Base-by-base conservation (phyloP, 2,888 invertebrate species). In the Anthoptus insignis region DNA sequence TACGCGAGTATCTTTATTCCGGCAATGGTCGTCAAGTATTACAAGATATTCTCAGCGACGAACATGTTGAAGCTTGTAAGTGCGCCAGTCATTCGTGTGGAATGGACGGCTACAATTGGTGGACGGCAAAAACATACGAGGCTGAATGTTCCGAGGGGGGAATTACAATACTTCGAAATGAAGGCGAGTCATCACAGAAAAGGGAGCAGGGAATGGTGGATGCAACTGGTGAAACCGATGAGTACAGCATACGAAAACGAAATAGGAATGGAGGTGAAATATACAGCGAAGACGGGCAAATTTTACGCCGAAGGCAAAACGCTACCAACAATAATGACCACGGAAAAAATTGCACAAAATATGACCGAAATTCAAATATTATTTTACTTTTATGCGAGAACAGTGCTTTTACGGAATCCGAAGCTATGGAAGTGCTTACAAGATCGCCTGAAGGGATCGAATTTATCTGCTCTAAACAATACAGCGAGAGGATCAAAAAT, bases 171-270 rank as follows among this genome's bases (percentile, higher is more conserved):
- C 8, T 39, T 39, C 16, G 39, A 14, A 16, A 16, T 39, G 39
- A 39, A 39, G 8, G 16, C 39, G 16, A 8, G 9, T 2, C 39
- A 39, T 0, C 11, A 7, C 7, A 39, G 8, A 16, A 16, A 16
- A 16, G 11, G 11, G 8, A 16, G 8, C 1, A 7, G 11, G 39
- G 39, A 39, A 1, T 37, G 37, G 37, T 37, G 37, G 37, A 37
- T 37, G 37, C 34, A 34, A n/a, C 34, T 37, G 37, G 37, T 37
- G 37, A 37, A 37, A n/a, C 34, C 34, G 34, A 34, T n/a, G 34
- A 34, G 34, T 1, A n/a, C n/a, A n/a, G 3, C 34, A n/a, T 34
- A 34, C 34, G 34, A 34, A 34, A 34, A 37, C n/a, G 14, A n/a
- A 3, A 14, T 37, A 14, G 37, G 37, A 4, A 37, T 14, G 37